Evolutionary conservation across 2,113 vertebrate species (phyloP).

Genomic region (Asarcornis scutulata): DNA sequence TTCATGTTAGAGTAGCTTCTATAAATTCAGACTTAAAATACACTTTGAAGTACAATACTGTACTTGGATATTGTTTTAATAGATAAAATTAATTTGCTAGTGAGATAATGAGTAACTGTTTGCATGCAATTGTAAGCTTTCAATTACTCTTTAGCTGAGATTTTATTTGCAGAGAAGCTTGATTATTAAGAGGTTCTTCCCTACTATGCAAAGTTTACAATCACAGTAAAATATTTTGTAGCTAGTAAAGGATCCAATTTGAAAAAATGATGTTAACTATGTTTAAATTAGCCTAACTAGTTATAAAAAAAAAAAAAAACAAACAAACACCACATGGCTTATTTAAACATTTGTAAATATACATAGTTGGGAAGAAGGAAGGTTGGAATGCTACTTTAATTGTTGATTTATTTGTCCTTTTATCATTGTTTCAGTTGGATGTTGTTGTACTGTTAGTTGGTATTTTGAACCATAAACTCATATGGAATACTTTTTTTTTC

Average conservation of each 20-base stretch:
- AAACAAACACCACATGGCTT: background rate
- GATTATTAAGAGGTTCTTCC: background rate
- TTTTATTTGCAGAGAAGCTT: background rate
- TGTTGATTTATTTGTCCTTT: background rate
- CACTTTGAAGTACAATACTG: background rate
- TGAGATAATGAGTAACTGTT: background rate
- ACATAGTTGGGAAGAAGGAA: background rate
- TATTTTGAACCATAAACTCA: background rate
- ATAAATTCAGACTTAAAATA: background rate
- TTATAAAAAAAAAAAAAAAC: background rate
- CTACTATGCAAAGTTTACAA: background rate
- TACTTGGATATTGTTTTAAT: background rate
- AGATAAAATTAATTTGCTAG: background rate
- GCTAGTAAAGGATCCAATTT: background rate
- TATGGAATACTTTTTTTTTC: background rate
- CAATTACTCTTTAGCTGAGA: background rate
- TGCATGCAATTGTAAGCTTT: background rate
- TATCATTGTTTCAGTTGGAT: background rate
- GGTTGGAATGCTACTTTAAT: background rate
- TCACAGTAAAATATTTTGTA: background rate
- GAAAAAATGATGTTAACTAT: background rate
- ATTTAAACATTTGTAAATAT: background rate
- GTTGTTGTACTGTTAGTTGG: background rate
- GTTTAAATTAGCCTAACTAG: background rate
- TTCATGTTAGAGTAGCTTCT: background rate